Evolutionary conservation across 2,797 vertebrate species (phyloP).

Genomic region (Odontamblyopus lacepedii): DNA sequence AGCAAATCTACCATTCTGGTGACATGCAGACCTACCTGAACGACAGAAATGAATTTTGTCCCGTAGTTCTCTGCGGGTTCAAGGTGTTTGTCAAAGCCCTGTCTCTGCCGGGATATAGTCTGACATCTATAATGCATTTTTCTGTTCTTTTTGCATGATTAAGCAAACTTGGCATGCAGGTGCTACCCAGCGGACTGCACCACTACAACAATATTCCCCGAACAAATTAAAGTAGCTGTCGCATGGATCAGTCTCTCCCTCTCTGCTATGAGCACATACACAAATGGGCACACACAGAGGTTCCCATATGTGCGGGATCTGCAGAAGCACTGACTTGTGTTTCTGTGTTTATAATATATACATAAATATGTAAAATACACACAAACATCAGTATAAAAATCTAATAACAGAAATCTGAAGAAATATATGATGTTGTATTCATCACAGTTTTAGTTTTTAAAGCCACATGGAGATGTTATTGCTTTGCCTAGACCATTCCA

Average conservation of each 20-base stretch:
- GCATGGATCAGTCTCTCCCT: slow-evolving; percentile 68
- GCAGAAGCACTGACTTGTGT: slow-evolving; percentile 7
- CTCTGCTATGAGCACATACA: slow-evolving; percentile 4
- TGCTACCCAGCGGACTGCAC: slow-evolving; percentile 73
- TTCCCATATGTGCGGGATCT: not conserved
- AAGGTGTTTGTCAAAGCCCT: slow-evolving; percentile 73
- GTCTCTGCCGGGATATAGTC: slow-evolving; percentile 61
- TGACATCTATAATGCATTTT: slow-evolving; percentile 77
- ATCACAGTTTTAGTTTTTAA: not conserved
- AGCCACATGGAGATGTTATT: not conserved
- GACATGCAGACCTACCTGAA: slow-evolving; percentile 50
- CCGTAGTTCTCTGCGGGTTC: slow-evolving; percentile 57
- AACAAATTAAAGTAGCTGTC: slow-evolving; percentile 81
- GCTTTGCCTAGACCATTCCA: not conserved
- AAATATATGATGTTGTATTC: not conserved
- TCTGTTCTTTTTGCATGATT: slow-evolving; percentile 81
- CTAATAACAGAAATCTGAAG: too few relatives aligned
- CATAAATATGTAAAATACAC: not conserved
- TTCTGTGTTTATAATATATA: not conserved
- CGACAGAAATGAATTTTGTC: slow-evolving; percentile 56
- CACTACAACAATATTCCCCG: slow-evolving; percentile 76
- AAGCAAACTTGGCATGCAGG: slow-evolving; percentile 81
- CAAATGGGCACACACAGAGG: slow-evolving; percentile 8
- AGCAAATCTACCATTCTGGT: slow-evolving; percentile 34
- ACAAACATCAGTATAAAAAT: not conserved